phyloP scores from a whole-genome alignment of 2,888 invertebrate genomes.

The Meliscaeva auricollis region DNA sequence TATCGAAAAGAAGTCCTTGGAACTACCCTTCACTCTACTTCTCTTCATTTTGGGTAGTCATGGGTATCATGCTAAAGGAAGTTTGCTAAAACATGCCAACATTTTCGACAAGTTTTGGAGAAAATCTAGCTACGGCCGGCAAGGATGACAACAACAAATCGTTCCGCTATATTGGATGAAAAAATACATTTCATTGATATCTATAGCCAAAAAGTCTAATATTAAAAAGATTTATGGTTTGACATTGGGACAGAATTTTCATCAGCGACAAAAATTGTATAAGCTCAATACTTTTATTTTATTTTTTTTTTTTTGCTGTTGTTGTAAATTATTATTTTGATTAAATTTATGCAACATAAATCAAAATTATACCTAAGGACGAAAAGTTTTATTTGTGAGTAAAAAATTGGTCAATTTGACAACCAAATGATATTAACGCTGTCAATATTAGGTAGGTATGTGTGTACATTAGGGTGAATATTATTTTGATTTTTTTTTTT shows the following conservation, averaged over 20 bases:
- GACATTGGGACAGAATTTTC: constrained; percentile 51
- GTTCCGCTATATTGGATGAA: constrained; percentile 57
- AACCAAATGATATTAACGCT: too few species aligned
- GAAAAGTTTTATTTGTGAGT: too few species aligned
- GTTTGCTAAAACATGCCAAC: background rate
- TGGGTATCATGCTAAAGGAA: constrained; percentile 25
- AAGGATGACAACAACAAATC: background rate
- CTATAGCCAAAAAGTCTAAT: constrained; percentile 83
- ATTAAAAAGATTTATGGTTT: constrained; percentile 82
- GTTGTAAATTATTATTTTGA: background rate
- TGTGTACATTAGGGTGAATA: too few species aligned
- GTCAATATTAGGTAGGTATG: too few species aligned
- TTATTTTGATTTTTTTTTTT: too few species aligned
- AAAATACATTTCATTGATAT: constrained; percentile 83
- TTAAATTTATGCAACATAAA: background rate
- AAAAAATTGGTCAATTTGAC: too few species aligned
- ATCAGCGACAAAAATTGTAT: background rate
- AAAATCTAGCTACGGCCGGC: constrained; percentile 7
- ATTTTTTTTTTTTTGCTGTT: too few species aligned
- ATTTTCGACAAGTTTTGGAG: constrained; percentile 16
- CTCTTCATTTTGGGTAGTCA: background rate
- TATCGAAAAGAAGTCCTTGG: constrained; percentile 59
- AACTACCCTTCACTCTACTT: constrained; percentile 12
- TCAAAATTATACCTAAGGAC: background rate
- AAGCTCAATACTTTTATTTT: background rate